Conservation (phyloP, 2,113 vertebrate genomes). For the Redunca redunca region DNA sequence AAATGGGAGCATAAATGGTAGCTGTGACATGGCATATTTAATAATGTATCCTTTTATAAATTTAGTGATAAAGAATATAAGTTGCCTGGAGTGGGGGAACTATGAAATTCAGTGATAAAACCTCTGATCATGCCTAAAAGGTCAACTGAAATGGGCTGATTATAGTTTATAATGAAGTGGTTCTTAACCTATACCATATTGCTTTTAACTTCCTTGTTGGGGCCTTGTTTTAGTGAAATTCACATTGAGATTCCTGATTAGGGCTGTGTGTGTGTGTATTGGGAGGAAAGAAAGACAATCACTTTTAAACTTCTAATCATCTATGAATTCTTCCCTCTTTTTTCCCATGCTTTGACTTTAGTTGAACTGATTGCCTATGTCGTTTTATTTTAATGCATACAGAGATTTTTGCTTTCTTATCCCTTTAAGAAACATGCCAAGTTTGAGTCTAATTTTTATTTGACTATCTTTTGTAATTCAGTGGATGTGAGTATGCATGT, state of each 20-base stretch:
- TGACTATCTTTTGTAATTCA: background rate
- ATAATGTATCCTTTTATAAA: background rate
- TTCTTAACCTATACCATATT: conserved; percentile 6
- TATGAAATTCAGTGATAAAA: background rate
- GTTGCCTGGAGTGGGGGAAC: background rate
- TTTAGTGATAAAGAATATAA: background rate
- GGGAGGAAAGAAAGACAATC: background rate
- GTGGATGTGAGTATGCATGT: background rate
- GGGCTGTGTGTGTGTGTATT: background rate
- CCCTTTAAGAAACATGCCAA: background rate
- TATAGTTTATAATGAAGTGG: background rate
- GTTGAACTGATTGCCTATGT: background rate
- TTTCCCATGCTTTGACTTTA: background rate
- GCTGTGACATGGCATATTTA: background rate
- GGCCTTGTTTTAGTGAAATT: background rate
- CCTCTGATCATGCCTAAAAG: background rate
- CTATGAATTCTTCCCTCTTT: background rate
- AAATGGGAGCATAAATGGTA: background rate
- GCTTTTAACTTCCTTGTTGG: background rate
- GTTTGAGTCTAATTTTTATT: background rate
- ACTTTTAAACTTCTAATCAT: background rate
- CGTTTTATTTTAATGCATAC: background rate
- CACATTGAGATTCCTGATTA: background rate
- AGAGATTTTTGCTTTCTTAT: background rate
- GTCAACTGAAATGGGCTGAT: conserved; percentile 28